phyloP scores from a whole-genome alignment of 2,888 invertebrate species.

The Physocephala rufipes region DNA sequence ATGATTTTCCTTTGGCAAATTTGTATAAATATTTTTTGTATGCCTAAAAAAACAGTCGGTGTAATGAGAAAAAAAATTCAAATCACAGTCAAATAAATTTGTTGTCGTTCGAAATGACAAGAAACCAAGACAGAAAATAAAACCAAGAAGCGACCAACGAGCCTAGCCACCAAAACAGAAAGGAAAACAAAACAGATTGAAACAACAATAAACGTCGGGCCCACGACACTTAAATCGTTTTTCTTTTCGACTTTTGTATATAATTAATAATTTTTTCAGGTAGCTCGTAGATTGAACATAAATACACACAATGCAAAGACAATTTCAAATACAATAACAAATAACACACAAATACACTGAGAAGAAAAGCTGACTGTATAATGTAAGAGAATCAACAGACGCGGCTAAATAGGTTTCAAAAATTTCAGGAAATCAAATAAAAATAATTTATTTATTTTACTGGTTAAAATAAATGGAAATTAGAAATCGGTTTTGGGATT shows the following conservation, averaged over 20 bases:
- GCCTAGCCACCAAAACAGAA: too few relatives aligned
- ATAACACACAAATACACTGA: not conserved
- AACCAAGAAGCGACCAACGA: not conserved
- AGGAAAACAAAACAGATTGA: too few relatives aligned
- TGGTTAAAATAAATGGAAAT: too few relatives aligned
- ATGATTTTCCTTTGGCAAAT: constrained; percentile 3
- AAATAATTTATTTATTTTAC: too few relatives aligned
- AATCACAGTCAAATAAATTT: not conserved
- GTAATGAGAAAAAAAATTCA: not conserved
- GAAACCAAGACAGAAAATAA: not conserved
- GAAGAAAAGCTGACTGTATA: not conserved
- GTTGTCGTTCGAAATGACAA: not conserved
- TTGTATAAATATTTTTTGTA: constrained; percentile 9
- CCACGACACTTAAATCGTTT: too few relatives aligned
- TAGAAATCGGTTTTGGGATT: too few relatives aligned
- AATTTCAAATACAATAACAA: too few relatives aligned
- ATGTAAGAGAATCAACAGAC: too few relatives aligned
- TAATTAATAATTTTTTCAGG: constrained; percentile 8
- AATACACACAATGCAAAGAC: too few relatives aligned
- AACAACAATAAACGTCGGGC: too few relatives aligned
- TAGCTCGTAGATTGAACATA: not conserved
- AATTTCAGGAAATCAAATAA: too few relatives aligned
- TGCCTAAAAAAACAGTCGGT: constrained; percentile 13
- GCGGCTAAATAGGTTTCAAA: not conserved
- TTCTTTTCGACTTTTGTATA: not conserved